A percentile compares a stretch with the other conserved stretches of the same genome.
phyloP scores from a whole-genome alignment of 2,113 vertebrate species.

The human (Homo sapiens) region GRCh38 chrX:23298501-23299000 shows the following conservation, averaged over 20 bases:
- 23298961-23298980: not conserved
- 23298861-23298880: not conserved
- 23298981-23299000: slow-evolving; percentile 23
- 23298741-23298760: not conserved
- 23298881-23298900: not conserved
- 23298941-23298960: not conserved
- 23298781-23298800: not conserved
- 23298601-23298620: not conserved
- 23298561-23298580: not conserved
- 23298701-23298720: not conserved
- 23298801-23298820: not conserved
- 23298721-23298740: not conserved
- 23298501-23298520: not conserved
- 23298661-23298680: not conserved
- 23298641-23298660: slow-evolving; percentile 25
- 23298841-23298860: slow-evolving; percentile 31
- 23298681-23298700: not conserved
- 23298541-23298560: not conserved
- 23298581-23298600: not conserved
- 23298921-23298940: not conserved
- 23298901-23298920: slow-evolving; percentile 29
- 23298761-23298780: not conserved
- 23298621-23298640: not conserved
- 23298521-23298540: not conserved
- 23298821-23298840: not conserved